Evolutionary conservation across 1,140 invertebrate genomes (phyloP), one percentile per base, ranked within the genome.

Genomic region (Drosophila eugracilis): DNA sequence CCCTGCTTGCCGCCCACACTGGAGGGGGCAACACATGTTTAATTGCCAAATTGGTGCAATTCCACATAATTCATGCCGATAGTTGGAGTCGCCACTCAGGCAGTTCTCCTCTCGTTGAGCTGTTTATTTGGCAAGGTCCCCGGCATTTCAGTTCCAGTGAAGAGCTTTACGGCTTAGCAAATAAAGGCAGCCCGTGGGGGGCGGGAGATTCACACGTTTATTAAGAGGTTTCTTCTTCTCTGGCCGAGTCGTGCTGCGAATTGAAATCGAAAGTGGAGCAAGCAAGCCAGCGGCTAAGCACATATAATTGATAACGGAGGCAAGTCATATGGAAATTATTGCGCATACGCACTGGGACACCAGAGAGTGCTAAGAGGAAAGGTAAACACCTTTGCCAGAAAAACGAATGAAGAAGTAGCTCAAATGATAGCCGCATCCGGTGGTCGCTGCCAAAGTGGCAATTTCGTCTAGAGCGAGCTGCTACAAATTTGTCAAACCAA

Each of bases 31-130:
- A 79, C 80, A 77, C 65, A 85, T 86, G 83, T 78, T 88, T 85
- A 85, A 85, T 85, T 85, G 83, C 77, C 75, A 85, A 85, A 85
- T 85, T 85, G 81, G 81, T 85, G 83, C 81, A 85, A 85, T 88
- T 85, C 83, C 62, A 73, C 77, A 86, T 86, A 88, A 85, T 86
- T 85, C 67, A 85, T 75, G 60, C 62, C 62, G 81, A 85, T 85
- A 72, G 60, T 41, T 55, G 21, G 15, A 59, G 42, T 57, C 49
- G 37, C 48, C 28, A 41, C 59, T 45, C 19, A 32, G 28, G 1
- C 32, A 49, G 37, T 24, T 53, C 49, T 53, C 57, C 75, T 30
- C 54, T 54, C 30, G 67, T 6, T 4, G 17, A 45, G 37, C 17
- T 67, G 65, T 44, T 67, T 26, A 48, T 70, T 75, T 65, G 57